Percentiles rank a stretch among this genome's conserved stretches.
Conservation (phyloP, 2,797 vertebrate species). For the Erpetoichthys calabaricus region DNA sequence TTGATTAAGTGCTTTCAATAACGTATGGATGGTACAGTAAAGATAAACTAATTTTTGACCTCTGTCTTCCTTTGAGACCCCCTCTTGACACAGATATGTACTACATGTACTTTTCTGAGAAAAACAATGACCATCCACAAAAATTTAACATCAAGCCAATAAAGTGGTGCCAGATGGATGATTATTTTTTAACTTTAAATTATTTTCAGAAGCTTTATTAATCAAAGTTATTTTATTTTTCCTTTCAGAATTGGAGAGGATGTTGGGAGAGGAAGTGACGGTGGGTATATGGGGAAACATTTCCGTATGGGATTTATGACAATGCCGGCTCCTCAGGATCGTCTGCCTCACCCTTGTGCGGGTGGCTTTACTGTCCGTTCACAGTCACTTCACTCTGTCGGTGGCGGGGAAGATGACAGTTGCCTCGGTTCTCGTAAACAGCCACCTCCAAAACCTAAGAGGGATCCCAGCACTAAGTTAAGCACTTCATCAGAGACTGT, state of each 20-base stretch:
- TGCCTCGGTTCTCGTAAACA: conserved; percentile 81
- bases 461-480: conserved; percentile 92
- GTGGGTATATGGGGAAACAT: conserved; percentile 73
- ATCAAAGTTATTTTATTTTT: conserved; percentile 1
- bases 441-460: conserved; percentile 88
- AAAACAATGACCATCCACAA: too few species aligned
- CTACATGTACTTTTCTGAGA: too few species aligned
- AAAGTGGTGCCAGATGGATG: too few species aligned
- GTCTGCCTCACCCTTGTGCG: conserved; percentile 69
- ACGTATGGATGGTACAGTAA: too few species aligned
- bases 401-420: conserved; percentile 79
- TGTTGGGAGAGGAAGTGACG: conserved; percentile 64
- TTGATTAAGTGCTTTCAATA: too few species aligned
- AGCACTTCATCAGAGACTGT: conserved; percentile 95
- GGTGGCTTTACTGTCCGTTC: conserved; percentile 85
- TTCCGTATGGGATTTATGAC: conserved; percentile 92
- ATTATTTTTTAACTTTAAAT: too few species aligned
- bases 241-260: conserved; percentile 76
- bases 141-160: too few species aligned
- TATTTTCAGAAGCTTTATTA: too few species aligned
- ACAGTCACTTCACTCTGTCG: conserved; percentile 91
- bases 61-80: too few species aligned
- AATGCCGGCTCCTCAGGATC: conserved; percentile 83
- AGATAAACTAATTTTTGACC: too few species aligned
- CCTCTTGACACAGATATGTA: too few species aligned